Evolutionary conservation across 2,113 vertebrate species (phyloP), one percentile per base, ranked within the genome.

Genomic region (Platichthys flesus): DNA sequence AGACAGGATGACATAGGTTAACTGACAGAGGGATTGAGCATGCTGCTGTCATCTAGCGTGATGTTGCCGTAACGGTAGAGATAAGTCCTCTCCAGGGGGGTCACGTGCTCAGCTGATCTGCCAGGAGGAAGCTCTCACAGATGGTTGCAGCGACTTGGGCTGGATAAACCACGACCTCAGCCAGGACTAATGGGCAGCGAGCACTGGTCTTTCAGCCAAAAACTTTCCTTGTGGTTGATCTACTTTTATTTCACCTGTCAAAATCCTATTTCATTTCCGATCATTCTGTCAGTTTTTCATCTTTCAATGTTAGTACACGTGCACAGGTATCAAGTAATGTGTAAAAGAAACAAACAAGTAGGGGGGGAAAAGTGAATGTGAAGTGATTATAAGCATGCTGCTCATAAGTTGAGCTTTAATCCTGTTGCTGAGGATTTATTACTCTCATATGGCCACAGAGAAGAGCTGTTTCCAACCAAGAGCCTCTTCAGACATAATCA

Each of bases 401-500:
- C 76, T 84, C 74, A 82, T 85, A 87, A 83, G 5, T 79, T 85
- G 76, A 74, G 61, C 72, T 82, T 87, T 86, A 89, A 87, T 91
- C 73, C 81, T 67, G 62, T 85, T 87, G 78, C 81, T 70, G 76
- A 69, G 78, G 72, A 86, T 84, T 91, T 86, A 77, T 78, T 70
- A 71, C 78, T 82, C 77, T 89, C 69, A 65, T 65, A 82, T 82
- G 67, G 81, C 71, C 64, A 49, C 72, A 78, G 57, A 78, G 67
- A 85, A 66, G 71, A 86, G 81, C 69, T 2, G 35, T 74, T 76
- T 79, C 72, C 64, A 28, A 76, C 70, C 78, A 81, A 82, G 81
- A 83, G 79, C 69, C 78, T 75, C 89, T 93, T 60, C 78, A 88
- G 82, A 85, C 67, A 67, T 90, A 88, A 86, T 87, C 78, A 77